These are phyloP conservation scores for Catagonus wagneri DNA, from an alignment of 2,113 vertebrate genomes.

Conservation along the genomic window DNA sequence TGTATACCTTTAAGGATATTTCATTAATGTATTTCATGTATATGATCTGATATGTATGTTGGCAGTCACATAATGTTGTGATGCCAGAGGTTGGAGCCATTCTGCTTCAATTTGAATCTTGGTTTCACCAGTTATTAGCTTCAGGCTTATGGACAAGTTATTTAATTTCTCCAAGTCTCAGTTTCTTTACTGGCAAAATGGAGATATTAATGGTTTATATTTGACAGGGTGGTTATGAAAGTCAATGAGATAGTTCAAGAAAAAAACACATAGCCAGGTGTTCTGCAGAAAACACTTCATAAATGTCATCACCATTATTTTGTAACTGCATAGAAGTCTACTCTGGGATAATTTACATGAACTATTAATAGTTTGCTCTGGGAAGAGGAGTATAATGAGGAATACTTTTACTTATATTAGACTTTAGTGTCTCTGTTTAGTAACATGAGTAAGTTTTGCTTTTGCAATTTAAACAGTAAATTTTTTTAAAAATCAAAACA, in stretches of 20 bases:
- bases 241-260: neutral
- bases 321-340: neutral
- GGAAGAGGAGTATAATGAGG: neutral
- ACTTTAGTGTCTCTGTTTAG: neutral
- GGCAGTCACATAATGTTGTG: neutral
- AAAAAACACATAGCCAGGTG: neutral
- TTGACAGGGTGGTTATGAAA: neutral
- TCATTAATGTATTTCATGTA: neutral
- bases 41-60: neutral
- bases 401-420: neutral
- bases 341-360: neutral
- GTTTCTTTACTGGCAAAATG: neutral
- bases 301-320: neutral
- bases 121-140: neutral
- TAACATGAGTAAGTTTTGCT: constrained; percentile 10
- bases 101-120: neutral
- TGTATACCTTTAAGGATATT: neutral
- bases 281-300: neutral
- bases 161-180: neutral
- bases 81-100: neutral
- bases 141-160: neutral
- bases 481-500: neutral
- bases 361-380: neutral
- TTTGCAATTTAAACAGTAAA: neutral
- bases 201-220: neutral